Evolutionary conservation across 2,797 vertebrate genomes (phyloP), one percentile per base, ranked within the genome.

Genomic region (Myotis pilosus): DNA sequence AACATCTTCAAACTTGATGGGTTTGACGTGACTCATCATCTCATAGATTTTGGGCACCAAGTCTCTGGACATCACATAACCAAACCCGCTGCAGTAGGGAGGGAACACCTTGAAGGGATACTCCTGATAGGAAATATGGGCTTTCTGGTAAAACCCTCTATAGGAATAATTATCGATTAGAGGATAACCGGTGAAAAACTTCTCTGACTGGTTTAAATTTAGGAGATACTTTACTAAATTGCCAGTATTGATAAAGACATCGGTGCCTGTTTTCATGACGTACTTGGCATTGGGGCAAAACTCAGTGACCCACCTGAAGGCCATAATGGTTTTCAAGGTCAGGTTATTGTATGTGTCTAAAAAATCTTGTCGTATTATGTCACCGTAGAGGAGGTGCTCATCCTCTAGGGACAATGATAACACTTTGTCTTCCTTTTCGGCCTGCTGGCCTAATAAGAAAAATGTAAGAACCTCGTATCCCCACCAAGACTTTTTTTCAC

Each of bases 281-380:
- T 98, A 98, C 33, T 93, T 96, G 53, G 97, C 49, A 0, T 57
- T 96, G 41, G 98, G 64, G 19, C 98, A 98, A 97, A 98, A 98
- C 66, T 98, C 97, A 0, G 96, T 47, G 20, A 98, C 62, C 98
- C 98, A 98, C 90, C 94, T 90, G 81, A 98, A 98, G 0, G 93
- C 98, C 98, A 98, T 98, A 87, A 98, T 98, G 0, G 98, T 98
- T 96, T 98, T 98, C 71, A 98, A 94, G 90, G 98, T 98, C 93
- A 98, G 98, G 81, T 98, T 98, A 84, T 97, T n/a, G 0, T 98
- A 98, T 0, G 98, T 98, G 80, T 98, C 98, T 92, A 87, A 0
- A 33, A 98, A 98, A 10, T 98, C 97, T 41, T 98, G 98, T 12
- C 93, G 92, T 90, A 98, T 96, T 53, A 98, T 97, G 94, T 98